Evolutionary conservation across 1,140 invertebrate species (phyloP).

Genomic region (Papilio xuthus): DNA sequence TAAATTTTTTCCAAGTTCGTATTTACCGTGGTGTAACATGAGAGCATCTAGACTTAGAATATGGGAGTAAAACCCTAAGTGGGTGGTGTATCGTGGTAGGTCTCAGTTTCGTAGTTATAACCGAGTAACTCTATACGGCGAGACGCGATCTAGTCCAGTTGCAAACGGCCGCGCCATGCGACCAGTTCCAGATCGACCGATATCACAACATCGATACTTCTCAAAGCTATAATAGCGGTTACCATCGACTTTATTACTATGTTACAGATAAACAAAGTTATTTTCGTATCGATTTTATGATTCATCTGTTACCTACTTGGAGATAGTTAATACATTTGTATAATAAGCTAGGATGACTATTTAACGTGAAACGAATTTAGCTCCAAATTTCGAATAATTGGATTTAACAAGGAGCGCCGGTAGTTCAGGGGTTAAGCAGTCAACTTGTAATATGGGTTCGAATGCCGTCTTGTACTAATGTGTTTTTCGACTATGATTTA

Average conservation of each 20-base stretch:
- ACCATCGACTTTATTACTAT: conserved; percentile 30
- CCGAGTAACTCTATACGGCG: conserved; percentile 24
- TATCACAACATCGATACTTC: conserved; percentile 36
- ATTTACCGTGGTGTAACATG: neutral
- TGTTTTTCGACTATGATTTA: no score
- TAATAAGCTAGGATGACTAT: no score
- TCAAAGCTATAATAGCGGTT: conserved; percentile 23
- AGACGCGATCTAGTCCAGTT: conserved; percentile 38
- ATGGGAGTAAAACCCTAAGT: neutral
- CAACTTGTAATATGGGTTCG: no score
- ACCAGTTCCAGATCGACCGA: conserved; percentile 33
- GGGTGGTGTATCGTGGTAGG: conserved; percentile 35
- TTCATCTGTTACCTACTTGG: conserved; percentile 7
- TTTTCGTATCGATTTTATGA: conserved; percentile 22
- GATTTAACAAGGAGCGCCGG: no score
- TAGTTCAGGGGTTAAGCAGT: no score
- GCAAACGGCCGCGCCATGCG: conserved; percentile 35
- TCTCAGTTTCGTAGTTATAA: conserved; percentile 31
- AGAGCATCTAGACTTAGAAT: conserved; percentile 9
- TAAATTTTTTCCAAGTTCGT: neutral
- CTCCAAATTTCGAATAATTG: no score
- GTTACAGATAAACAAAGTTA: conserved; percentile 29
- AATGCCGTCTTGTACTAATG: no score
- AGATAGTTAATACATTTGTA: neutral
- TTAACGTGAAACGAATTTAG: no score